Evolutionary conservation across 2,113 vertebrate species (phyloP).

Genomic region (Sinocyclocheilus maitianheensis): DNA sequence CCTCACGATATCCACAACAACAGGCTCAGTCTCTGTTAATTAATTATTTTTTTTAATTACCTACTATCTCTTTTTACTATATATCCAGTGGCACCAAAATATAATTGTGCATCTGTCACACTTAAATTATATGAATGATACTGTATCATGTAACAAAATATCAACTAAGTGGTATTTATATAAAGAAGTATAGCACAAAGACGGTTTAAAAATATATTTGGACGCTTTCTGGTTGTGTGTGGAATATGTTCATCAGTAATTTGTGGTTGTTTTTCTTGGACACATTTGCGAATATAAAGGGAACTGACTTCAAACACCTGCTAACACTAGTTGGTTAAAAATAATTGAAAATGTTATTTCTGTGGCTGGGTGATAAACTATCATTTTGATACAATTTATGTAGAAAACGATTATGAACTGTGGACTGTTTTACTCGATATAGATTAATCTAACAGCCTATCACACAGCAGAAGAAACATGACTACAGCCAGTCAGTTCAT

Average conservation of each 20-base stretch:
- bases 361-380: neutral
- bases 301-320: neutral
- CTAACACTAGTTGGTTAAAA: neutral
- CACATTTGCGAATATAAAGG: neutral
- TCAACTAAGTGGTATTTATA: too few relatives aligned
- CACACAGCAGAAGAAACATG: too few relatives aligned
- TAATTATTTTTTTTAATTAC: neutral
- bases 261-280: neutral
- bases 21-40: neutral
- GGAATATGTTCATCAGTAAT: too few relatives aligned
- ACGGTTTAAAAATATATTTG: neutral
- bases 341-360: neutral
- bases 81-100: neutral
- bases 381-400: neutral
- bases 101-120: neutral
- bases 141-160: neutral
- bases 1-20: constrained; percentile 23
- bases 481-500: too few relatives aligned
- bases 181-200: too few relatives aligned
- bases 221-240: too few relatives aligned
- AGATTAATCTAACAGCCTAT: neutral
- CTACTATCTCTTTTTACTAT: neutral
- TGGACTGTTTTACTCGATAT: neutral
- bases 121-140: neutral
- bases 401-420: neutral